Evolutionary conservation across 2,113 vertebrate genomes (phyloP).

Genomic region (Rhinolophus ferrumequinum): DNA sequence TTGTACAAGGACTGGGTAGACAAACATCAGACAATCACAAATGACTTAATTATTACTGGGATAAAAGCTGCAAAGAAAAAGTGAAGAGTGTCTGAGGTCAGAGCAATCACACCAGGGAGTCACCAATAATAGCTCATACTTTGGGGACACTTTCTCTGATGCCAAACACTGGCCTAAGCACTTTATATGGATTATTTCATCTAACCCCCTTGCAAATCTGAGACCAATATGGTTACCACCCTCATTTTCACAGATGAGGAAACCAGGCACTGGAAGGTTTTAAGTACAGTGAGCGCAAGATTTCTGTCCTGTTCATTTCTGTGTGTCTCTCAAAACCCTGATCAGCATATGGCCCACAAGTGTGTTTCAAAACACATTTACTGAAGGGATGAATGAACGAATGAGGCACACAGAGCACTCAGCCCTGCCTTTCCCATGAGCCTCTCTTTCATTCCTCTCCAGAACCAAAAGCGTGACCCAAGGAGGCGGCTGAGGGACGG

Average conservation of each 20-base stretch:
- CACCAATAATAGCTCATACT: not conserved
- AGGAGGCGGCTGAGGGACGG: not conserved
- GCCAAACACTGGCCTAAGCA: not conserved
- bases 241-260: not conserved
- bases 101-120: not conserved
- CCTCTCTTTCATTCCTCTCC: not conserved
- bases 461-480: slow-evolving; percentile 17
- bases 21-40: slow-evolving; percentile 10
- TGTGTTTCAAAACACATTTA: not conserved
- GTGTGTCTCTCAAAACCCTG: not conserved
- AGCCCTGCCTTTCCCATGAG: not conserved
- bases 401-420: not conserved
- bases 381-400: not conserved
- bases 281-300: not conserved
- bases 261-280: not conserved
- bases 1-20: slow-evolving; percentile 9
- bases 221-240: not conserved
- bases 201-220: not conserved
- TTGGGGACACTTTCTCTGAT: not conserved
- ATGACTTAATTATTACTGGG: not conserved
- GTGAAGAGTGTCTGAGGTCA: not conserved
- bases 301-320: not conserved
- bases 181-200: not conserved
- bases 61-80: slow-evolving; percentile 36
- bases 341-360: not conserved